phyloP scores from a whole-genome alignment of 2,113 vertebrate species.

The Calidris pygmaea region DNA sequence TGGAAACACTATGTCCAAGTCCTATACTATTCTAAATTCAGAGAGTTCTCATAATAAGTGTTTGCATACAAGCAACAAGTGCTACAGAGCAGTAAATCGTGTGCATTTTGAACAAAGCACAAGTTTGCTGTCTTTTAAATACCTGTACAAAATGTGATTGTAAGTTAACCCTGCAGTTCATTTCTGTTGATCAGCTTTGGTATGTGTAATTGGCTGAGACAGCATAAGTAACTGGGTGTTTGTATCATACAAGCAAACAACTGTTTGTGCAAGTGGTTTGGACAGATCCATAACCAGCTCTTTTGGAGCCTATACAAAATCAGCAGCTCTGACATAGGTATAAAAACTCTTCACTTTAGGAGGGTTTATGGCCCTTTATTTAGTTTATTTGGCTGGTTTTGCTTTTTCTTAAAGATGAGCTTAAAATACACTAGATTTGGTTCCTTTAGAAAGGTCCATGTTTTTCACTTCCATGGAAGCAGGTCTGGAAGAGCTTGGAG shows the following conservation, averaged over 20 bases:
- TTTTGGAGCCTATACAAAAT: neutral
- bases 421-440: neutral
- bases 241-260: neutral
- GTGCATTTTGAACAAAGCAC: neutral
- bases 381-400: neutral
- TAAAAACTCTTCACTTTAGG: neutral
- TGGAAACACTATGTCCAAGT: neutral
- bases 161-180: neutral
- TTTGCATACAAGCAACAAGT: neutral
- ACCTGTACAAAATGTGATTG: neutral
- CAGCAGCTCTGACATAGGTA: neutral
- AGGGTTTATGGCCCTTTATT: neutral
- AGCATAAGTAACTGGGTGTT: neutral
- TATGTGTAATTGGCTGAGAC: neutral
- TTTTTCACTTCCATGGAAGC: neutral
- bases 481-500: neutral
- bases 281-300: neutral
- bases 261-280: neutral
- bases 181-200: neutral
- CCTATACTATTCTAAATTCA: neutral
- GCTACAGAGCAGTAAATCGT: neutral
- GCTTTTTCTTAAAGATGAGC: neutral
- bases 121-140: neutral
- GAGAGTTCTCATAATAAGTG: neutral
- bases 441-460: neutral